Conservation (phyloP, 2,797 vertebrate genomes). For the Falco naumanni region DNA sequence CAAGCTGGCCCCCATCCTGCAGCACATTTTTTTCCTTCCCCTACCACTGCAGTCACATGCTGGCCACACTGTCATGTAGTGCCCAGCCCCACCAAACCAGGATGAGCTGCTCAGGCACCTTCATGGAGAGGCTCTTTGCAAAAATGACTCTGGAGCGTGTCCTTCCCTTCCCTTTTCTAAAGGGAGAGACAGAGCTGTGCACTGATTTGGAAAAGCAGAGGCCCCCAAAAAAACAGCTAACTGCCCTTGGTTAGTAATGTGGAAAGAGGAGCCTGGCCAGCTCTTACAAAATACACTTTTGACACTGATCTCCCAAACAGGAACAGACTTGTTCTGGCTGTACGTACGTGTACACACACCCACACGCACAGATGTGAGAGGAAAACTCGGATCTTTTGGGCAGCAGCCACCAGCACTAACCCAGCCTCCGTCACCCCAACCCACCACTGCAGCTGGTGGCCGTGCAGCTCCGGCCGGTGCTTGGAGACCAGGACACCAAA, state of each 20-base stretch:
- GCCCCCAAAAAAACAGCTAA: neutral
- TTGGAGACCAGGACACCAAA: neutral
- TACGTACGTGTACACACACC: conserved; percentile 10
- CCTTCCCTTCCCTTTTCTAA: neutral
- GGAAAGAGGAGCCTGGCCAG: conserved; percentile 63
- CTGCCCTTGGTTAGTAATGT: conserved; percentile 51
- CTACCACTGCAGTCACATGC: neutral
- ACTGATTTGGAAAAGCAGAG: neutral
- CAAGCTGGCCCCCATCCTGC: neutral
- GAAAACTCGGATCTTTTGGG: neutral
- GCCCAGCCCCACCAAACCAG: neutral
- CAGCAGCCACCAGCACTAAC: conserved; percentile 3
- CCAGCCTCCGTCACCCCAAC: neutral
- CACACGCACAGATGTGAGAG: conserved; percentile 40
- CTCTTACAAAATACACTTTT: conserved; percentile 62
- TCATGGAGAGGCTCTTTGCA: accelerated
- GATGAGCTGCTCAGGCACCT: neutral
- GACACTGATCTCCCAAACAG: conserved; percentile 65
- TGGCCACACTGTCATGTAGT: neutral
- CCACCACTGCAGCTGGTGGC: accelerated
- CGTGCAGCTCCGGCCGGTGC: accelerated
- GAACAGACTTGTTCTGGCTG: conserved; percentile 58
- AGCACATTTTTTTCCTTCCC: neutral
- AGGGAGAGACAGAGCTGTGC: neutral
- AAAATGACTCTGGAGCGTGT: neutral